Evolutionary conservation across 1,140 invertebrate species (phyloP), one percentile per base, ranked within the genome.

Genomic region (Papilio aristodemus): DNA sequence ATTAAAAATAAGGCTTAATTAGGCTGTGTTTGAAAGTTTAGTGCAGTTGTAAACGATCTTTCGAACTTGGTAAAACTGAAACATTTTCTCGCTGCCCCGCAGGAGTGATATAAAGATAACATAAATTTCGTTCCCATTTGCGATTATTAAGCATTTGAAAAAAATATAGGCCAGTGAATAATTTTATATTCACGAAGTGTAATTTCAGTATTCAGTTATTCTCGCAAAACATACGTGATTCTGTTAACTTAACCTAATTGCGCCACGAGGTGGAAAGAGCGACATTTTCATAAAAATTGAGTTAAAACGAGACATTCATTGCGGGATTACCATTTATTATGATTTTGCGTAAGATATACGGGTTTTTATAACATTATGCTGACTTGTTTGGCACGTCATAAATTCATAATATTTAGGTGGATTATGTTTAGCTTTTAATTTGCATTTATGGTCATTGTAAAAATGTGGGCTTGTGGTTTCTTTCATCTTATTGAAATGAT

Each of bases 271-370:
- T 19, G 17, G 19, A 22, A 54, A 22, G 46, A 17, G 46, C 46
- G 46, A 54, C 46, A 54, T 54, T 54, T 54, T 22, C 46, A 54
- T 54, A 54, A 54, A 54, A 54, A 54, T 54, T 54, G 46, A 22
- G 46, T 54, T 54, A 54, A 54, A 54, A 25, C 11, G 19, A 11
- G 9, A 50, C 17, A 50, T 54, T 25, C 46, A 22, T 54, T 11
- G 19, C 46, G 46, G 17, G 19, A 50, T 54, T 54, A 54, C 19
- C 46, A 54, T 54, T 54, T 54, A 54, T 54, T 54, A 54, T 54
- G 10, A 54, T 22, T 19, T 25, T 10, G 10, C 46, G 46, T 54
- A 19, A 54, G 19, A 54, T 54, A 54, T 9, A 19, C 9, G 46
- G 46, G 22, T 54, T 54, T 54, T 22, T 19, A 22, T 25, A 54